Evolutionary conservation across 2,888 invertebrate genomes (phyloP), one percentile per base, ranked within the genome.

Genomic region (Sinohyriopsis cumingii): DNA sequence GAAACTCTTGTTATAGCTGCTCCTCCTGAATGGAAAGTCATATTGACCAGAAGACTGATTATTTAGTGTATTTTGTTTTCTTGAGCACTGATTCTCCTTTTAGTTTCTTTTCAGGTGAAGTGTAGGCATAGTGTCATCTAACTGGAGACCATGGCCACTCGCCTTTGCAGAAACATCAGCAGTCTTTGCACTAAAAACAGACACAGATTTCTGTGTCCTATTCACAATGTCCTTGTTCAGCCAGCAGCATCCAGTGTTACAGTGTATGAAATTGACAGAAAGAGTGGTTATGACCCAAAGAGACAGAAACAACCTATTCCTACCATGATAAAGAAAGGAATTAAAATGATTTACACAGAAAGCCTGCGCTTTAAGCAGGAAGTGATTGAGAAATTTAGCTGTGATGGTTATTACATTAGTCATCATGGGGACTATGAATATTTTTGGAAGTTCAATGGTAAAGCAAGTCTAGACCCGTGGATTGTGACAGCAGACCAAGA

Each of bases 401-500:
- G 91, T 59, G 95, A 95, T 90, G 94, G 93, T 4, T 61, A 76
- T 54, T 25, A 77, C 20, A 53, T 66, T 60, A 59, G 72, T 9
- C 63, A 73, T 6, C 84, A 87, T 92, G 93, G 94, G 60, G 95
- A 95, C 91, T 93, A 93, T 7, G 95, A 95, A 83, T 90, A 94
- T 55, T 85, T 93, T 1, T 96, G 94, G 93, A 92, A 93, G 83
- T 96, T 97, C 89, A 87, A 91, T 71, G 91, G 92, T 57, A 91
- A 92, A 0, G 90, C 92, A 28, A 92, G 92, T 1, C 83, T 96
- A 5, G 92, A 94, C 1, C 91, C 93, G 59, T 90, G 89, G 89
- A 62, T 94, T 22, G 92, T 94, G 0, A 94, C 95, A 0, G 91
- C 93, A 67, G 98, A 98, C 88, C 93, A 93, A 72, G 96, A 97